Evolutionary conservation across 2,113 vertebrate species (phyloP), one percentile per base, ranked within the genome.

Genomic region (Phrynosoma blainvillii): DNA sequence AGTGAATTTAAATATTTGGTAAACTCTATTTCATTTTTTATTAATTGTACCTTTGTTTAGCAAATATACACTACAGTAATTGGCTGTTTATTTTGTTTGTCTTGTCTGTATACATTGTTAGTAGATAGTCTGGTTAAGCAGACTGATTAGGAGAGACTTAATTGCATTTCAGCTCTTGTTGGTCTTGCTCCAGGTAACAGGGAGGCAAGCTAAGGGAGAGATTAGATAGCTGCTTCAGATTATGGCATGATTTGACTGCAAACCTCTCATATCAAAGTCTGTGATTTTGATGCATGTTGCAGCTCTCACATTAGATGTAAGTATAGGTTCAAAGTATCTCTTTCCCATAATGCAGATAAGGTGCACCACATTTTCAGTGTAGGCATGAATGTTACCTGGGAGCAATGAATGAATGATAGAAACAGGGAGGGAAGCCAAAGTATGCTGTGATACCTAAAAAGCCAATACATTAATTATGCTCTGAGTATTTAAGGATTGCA

Each of bases 11-110:
- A 94, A 87, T 92, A 93, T 87, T 83, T 89, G 36, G 54, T 32
- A 94, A 78, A 90, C 78, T 83, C 84, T 56, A 78, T 87, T 93
- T 89, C 91, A 91, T 95, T 93, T 89, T 93, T 94, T 93, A 93
- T 94, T 95, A 94, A 94, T 93, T 93, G 90, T 62, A 92, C 21
- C 87, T 93, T 94, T 95, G 91, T 94, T 94, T 93, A 93, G 92
- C 76, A 93, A 94, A 89, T 93, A 82, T 92, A 92, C 82, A 93
- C 81, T 75, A 74, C 54, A 65, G 62, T 91, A 94, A 94, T 94
- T 89, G 73, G 21, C 88, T 93, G 88, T 93, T 94, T 94, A 91
- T 93, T 90, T 89, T 95, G 91, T 89, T 93, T 94, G 91, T 93
- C 91, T 91, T 94, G 87, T 91, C 88, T 91, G 79, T 65, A 18